Evolutionary conservation across 2,888 invertebrate genomes (phyloP), one percentile per base, ranked within the genome.

Genomic region (Megastigmus dorsalis): DNA sequence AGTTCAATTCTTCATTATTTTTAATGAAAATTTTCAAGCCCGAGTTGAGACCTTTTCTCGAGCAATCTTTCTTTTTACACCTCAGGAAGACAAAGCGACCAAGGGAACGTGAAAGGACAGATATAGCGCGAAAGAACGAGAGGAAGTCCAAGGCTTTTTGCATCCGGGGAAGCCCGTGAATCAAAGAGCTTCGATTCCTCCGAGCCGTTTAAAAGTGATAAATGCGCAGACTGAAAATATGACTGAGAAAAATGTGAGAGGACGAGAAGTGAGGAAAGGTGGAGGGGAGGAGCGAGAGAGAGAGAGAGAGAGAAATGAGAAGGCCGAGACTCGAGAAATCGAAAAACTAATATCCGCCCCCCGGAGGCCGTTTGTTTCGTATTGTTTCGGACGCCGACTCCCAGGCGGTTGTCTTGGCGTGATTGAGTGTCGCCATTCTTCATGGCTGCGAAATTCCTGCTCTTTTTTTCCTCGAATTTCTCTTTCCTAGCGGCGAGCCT

Each of bases 321-420:
- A 50, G 54, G 15, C 28, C 72, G 75, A 75, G 79, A 78, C 78
- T 81, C 81, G 82, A 83, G 78, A 79, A 86, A 86, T 86, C 86
- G 87, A 87, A 88, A 88, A 87, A 87, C 86, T 88, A 88, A 88
- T 88, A 88, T 88, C 87, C 87, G 87, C 82, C 84, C 83, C 26
- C 83, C 81, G 83, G 81, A 80, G 84, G 84, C 85, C 86, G 87
- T 88, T 88, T 87, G 86, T 88, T 87, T 87, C 85, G 87, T 81
- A 88, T 87, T 88, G 88, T 87, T 88, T 87, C 83, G 85, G 84
- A 81, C 83, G 79, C 80, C 78, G 78, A 74, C 80, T 80, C 81
- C 80, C 80, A 78, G 82, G 81, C 81, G 80, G 83, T 83, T 85
- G 84, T 85, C 86, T 85, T 84, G 84, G 83, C 82, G 84, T 88